phyloP scores from a whole-genome alignment of 2,888 invertebrate genomes.

The Caenorhabditis zanzibari region DNA sequence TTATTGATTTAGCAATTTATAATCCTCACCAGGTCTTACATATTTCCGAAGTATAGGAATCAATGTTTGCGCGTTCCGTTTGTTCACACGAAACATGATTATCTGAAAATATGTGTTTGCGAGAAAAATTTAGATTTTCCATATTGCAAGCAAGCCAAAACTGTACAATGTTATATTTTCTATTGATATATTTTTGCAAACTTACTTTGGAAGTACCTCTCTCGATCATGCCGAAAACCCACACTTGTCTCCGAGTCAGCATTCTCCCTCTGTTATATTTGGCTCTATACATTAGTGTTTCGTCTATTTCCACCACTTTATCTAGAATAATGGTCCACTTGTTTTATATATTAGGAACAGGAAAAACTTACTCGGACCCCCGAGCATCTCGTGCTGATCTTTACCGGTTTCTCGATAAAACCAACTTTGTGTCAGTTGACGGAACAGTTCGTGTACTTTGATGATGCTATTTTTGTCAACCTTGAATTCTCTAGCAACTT shows the following conservation, averaged over 20 bases:
- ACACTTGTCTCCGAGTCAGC: background rate
- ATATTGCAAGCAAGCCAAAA: too few relatives aligned
- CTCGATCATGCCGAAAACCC: constrained; percentile 1
- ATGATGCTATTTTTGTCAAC: background rate
- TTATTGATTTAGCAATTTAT: background rate
- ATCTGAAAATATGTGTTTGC: too few relatives aligned
- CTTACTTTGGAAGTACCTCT: constrained; percentile 2
- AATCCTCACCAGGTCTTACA: background rate
- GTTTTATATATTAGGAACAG: too few relatives aligned
- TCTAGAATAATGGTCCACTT: too few relatives aligned
- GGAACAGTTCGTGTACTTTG: background rate
- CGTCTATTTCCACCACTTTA: background rate
- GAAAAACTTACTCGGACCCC: background rate
- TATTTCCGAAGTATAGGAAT: background rate
- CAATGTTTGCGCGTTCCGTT: background rate
- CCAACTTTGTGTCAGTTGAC: background rate
- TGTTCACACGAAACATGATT: background rate
- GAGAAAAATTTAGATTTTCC: too few relatives aligned
- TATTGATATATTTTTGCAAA: too few relatives aligned
- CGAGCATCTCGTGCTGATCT: background rate
- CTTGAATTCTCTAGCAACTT: background rate
- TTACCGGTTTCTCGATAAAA: background rate
- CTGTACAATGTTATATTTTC: too few relatives aligned
- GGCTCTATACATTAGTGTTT: background rate
- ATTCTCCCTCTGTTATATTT: too few relatives aligned